A percentile compares a stretch with the other conserved stretches of the same genome.
phyloP scores from a whole-genome alignment of 1,140 invertebrate species.

The Rhagoletis pomonella region DNA sequence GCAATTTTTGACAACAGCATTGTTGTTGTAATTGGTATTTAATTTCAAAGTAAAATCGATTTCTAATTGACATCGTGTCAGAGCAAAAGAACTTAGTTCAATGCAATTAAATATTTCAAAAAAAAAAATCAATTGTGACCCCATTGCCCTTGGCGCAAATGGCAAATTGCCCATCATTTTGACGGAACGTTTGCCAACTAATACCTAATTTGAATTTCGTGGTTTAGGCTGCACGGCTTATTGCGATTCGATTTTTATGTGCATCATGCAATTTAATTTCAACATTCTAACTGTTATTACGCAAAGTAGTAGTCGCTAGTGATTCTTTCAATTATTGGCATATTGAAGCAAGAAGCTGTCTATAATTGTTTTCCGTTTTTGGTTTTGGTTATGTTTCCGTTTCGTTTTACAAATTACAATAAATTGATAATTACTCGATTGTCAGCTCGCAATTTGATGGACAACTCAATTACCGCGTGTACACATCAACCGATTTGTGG shows the following conservation, averaged over 20 bases:
- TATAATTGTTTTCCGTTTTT: background rate
- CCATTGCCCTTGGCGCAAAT: background rate
- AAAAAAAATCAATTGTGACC: background rate
- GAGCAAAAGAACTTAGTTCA: background rate
- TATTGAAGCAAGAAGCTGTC: background rate
- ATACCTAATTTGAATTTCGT: constrained; percentile 37
- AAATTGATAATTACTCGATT: constrained; percentile 16
- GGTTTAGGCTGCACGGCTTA: background rate
- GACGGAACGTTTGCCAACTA: background rate
- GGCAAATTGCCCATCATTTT: background rate
- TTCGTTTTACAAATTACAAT: background rate
- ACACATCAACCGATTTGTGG: constrained; percentile 8
- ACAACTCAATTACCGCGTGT: constrained; percentile 7
- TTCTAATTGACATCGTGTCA: constrained; percentile 4
- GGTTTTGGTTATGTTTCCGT: background rate
- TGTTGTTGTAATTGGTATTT: background rate
- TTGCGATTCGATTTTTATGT: background rate
- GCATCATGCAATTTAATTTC: constrained; percentile 6
- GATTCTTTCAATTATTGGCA: background rate
- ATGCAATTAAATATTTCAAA: background rate
- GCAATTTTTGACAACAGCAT: background rate
- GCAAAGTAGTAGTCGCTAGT: background rate
- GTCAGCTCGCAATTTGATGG: constrained; percentile 32
- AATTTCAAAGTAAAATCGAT: background rate
- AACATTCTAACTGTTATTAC: constrained; percentile 35